These are phyloP conservation scores for Passer montanus DNA, from an alignment of 2,113 vertebrate species.

Conservation along the genomic window DNA sequence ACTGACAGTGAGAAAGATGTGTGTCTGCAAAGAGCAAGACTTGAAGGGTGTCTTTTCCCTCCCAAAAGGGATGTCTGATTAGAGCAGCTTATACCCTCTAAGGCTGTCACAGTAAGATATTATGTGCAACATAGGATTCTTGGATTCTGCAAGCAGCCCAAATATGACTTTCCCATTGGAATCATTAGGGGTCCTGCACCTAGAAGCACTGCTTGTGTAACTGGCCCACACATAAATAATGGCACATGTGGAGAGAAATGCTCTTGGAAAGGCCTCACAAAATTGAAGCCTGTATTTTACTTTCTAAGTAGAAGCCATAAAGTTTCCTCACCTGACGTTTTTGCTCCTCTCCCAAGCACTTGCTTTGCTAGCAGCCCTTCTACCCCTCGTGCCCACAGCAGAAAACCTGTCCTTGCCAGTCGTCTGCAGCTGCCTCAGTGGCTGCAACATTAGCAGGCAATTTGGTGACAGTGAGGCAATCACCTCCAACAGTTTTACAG, in stretches of 20 bases:
- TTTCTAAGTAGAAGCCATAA: not conserved
- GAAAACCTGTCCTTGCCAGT: not conserved
- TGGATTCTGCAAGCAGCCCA: not conserved
- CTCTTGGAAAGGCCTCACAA: not conserved
- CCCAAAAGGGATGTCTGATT: not conserved
- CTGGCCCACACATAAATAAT: not conserved
- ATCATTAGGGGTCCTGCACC: not conserved
- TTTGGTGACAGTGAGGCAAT: not conserved
- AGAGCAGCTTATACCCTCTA: not conserved
- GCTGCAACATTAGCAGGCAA: not conserved
- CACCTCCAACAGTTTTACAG: not conserved
- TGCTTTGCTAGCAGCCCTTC: not conserved
- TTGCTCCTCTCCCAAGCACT: not conserved
- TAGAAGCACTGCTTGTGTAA: not conserved
- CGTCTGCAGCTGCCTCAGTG: not conserved
- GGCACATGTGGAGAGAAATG: not conserved
- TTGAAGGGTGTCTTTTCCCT: not conserved
- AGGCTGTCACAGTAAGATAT: not conserved
- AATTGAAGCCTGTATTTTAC: not conserved
- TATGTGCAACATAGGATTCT: not conserved
- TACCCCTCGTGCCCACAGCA: not conserved
- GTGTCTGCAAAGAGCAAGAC: not conserved
- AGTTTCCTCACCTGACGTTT: not conserved
- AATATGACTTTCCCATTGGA: rapidly evolving
- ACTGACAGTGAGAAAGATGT: not conserved